Evolutionary conservation across 2,113 vertebrate species (phyloP).

Genomic region (Miniopterus natalensis): DNA sequence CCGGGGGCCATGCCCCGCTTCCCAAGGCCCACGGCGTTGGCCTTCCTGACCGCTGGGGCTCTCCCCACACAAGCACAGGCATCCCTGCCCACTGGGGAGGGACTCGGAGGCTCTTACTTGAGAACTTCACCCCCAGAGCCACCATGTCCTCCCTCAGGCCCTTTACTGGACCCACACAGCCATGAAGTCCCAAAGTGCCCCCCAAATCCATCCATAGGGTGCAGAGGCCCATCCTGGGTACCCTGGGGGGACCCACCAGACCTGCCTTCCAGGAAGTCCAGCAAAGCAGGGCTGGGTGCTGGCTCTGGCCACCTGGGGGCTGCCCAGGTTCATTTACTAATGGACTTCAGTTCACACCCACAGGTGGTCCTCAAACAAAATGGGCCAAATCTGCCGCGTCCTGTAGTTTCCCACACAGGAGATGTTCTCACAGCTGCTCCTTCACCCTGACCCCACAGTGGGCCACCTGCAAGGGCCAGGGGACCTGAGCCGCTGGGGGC

Average conservation of each 20-base stretch:
- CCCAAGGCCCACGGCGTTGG: neutral
- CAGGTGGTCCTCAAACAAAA: neutral
- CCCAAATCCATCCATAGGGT: neutral
- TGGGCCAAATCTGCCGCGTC: neutral
- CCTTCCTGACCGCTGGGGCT: neutral
- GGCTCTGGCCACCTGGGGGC: neutral
- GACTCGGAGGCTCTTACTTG: fast-evolving
- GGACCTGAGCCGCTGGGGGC: neutral
- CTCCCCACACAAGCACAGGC: neutral
- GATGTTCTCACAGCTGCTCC: neutral
- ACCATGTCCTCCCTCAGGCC: neutral
- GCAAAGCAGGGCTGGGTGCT: neutral
- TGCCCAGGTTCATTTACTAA: neutral
- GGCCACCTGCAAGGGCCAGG: neutral
- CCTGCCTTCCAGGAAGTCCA: neutral
- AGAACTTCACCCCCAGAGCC: neutral
- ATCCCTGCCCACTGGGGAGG: fast-evolving
- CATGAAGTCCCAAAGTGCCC: neutral
- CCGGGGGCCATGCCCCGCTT: no score
- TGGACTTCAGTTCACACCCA: no score
- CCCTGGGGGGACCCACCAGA: fast-evolving
- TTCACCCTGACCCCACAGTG: neutral
- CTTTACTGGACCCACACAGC: neutral
- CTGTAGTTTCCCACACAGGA: neutral
- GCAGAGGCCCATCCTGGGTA: neutral